Evolutionary conservation across 2,888 invertebrate species (phyloP).

Genomic region (Onthophagus sagittarius): DNA sequence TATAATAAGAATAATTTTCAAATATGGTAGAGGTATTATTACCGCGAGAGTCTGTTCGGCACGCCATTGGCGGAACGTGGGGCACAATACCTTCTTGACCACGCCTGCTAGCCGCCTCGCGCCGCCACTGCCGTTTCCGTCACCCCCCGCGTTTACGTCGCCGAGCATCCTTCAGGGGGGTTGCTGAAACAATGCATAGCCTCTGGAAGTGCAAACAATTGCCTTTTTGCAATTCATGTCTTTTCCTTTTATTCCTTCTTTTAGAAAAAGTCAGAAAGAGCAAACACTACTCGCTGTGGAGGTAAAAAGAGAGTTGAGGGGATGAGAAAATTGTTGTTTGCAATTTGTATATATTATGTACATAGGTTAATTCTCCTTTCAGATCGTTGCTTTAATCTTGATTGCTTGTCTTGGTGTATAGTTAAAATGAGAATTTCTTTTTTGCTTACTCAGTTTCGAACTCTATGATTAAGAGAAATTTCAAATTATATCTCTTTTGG

Average conservation of each 20-base stretch:
- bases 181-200: neutral
- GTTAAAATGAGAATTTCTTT: no score
- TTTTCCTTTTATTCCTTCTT: neutral
- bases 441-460: no score
- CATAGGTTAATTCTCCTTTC: neutral
- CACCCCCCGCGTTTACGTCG: neutral
- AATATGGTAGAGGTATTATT: slow-evolving; percentile 45
- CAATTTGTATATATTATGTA: neutral
- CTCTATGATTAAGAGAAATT: no score
- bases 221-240: neutral
- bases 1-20: slow-evolving; percentile 49
- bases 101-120: slow-evolving; percentile 31
- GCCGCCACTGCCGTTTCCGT: slow-evolving; percentile 13
- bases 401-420: no score
- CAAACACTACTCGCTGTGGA: no score
- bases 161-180: neutral
- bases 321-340: neutral
- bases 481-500: no score
- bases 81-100: slow-evolving; percentile 33
- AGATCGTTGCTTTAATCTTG: no score
- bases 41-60: slow-evolving; percentile 27
- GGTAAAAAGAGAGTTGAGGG: neutral
- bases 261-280: no score
- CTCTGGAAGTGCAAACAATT: neutral
- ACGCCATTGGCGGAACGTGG: slow-evolving; percentile 31